Evolutionary conservation across 2,888 invertebrate species (phyloP).

Genomic region (Phlogophora meticulosa): DNA sequence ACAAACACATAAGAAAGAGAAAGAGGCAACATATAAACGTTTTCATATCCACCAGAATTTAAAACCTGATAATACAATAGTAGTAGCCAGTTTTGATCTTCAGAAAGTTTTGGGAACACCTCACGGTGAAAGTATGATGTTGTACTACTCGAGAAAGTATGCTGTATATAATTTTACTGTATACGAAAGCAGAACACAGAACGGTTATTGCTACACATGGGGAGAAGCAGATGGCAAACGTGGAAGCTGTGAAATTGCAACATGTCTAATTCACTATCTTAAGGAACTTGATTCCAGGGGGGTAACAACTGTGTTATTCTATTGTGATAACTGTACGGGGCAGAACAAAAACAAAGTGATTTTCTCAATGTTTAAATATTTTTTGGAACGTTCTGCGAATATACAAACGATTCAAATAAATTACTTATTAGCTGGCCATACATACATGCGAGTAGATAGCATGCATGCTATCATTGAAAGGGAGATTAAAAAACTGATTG

Average conservation of each 20-base stretch:
- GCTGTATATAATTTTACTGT: constrained; percentile 26
- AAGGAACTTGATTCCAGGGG: constrained; percentile 56
- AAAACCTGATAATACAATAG: background rate
- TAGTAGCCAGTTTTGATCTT: constrained; percentile 21
- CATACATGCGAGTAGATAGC: constrained; percentile 73
- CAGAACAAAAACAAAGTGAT: constrained; percentile 58
- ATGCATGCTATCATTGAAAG: constrained; percentile 62
- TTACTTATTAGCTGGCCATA: constrained; percentile 68
- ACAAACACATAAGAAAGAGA: background rate
- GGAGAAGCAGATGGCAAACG: constrained; percentile 67
- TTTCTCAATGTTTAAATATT: constrained; percentile 47
- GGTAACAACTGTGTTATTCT: constrained; percentile 44
- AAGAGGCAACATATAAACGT: constrained; percentile 1
- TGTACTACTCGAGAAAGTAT: constrained; percentile 35
- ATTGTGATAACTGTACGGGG: no score
- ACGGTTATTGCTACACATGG: no score
- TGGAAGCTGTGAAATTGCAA: constrained; percentile 68
- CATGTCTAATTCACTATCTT: constrained; percentile 53
- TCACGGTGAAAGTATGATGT: constrained; percentile 35
- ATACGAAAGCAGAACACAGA: no score
- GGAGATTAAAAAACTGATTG: constrained; percentile 52
- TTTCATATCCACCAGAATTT: constrained; percentile 1
- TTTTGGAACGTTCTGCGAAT: constrained; percentile 51
- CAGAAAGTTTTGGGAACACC: constrained; percentile 28
- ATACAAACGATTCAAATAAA: constrained; percentile 62